Percentiles rank a stretch among this genome's conserved stretches.
These are phyloP conservation scores for Hesperia comma DNA, from an alignment of 2,888 invertebrate genomes.

Conservation along the genomic window DNA sequence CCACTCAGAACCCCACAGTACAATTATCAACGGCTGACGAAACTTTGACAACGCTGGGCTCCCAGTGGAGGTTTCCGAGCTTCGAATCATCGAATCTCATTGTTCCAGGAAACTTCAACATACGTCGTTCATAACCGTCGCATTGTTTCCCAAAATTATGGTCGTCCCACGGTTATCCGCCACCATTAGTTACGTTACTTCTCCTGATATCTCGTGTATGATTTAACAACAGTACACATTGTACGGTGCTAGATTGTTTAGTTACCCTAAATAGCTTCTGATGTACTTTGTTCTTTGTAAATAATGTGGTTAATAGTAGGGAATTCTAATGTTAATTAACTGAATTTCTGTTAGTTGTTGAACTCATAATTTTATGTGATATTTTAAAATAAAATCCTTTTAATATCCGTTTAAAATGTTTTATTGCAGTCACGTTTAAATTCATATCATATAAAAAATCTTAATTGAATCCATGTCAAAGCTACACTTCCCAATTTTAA, in stretches of 20 bases:
- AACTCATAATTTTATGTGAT: too few species aligned
- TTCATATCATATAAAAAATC: too few species aligned
- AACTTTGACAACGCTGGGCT: constrained; percentile 27
- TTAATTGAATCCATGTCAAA: neutral
- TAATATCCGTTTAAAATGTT: too few species aligned
- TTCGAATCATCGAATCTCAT: constrained; percentile 74
- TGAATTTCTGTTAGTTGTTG: too few species aligned
- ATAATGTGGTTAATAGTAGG: neutral
- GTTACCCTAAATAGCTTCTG: constrained; percentile 10
- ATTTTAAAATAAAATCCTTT: too few species aligned
- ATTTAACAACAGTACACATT: constrained; percentile 52
- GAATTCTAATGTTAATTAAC: too few species aligned
- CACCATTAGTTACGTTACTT: constrained; percentile 73
- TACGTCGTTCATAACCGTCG: constrained; percentile 63
- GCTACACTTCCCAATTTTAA: neutral
- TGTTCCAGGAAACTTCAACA: constrained; percentile 67
- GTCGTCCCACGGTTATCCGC: constrained; percentile 70
- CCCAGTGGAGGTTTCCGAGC: constrained; percentile 50
- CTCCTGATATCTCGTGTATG: constrained; percentile 56
- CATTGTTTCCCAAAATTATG: constrained; percentile 76
- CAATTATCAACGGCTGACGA: constrained; percentile 27
- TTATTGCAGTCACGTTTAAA: too few species aligned
- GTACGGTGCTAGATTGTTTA: constrained; percentile 7
- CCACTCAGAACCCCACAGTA: neutral
- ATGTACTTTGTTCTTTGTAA: constrained; percentile 27